A percentile compares a stretch with the other conserved stretches of the same genome.
phyloP scores from a whole-genome alignment of 1,140 invertebrate genomes.

The Lasioglossum albipes region DNA sequence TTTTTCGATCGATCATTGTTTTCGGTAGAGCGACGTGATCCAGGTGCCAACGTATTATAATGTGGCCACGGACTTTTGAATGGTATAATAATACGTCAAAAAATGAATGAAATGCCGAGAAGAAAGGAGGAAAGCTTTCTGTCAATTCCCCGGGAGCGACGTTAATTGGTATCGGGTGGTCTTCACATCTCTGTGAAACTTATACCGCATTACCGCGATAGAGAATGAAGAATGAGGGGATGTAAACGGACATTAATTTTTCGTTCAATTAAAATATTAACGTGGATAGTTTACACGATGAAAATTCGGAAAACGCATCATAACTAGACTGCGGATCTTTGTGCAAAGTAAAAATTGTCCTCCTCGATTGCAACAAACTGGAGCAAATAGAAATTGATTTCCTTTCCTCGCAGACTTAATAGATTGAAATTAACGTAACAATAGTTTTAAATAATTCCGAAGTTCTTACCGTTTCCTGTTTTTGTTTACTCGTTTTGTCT shows the following conservation, averaged over 20 bases:
- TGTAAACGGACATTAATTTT: background rate
- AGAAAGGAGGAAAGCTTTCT: constrained; percentile 13
- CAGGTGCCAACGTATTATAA: constrained; percentile 1
- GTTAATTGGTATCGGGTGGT: constrained; percentile 36
- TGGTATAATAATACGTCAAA: constrained; percentile 30
- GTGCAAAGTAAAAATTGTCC: too few species aligned
- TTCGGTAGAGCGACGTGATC: constrained; percentile 16
- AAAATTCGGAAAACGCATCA: background rate
- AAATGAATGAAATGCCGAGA: constrained; percentile 18
- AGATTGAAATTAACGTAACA: too few species aligned
- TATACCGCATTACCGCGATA: background rate
- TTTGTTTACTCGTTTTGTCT: too few species aligned
- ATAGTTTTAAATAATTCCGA: too few species aligned
- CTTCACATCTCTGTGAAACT: constrained; percentile 10
- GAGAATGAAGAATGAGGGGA: background rate
- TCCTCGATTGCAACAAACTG: too few species aligned
- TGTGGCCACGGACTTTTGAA: constrained; percentile 2
- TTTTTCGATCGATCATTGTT: background rate
- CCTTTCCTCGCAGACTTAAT: too few species aligned
- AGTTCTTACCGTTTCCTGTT: too few species aligned
- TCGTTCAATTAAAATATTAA: background rate
- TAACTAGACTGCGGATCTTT: too few species aligned
- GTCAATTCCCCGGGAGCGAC: constrained; percentile 21
- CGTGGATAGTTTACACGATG: background rate
- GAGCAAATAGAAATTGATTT: too few species aligned